Conservation (phyloP, 2,888 invertebrate genomes). For the Electrophaes corylata region DNA sequence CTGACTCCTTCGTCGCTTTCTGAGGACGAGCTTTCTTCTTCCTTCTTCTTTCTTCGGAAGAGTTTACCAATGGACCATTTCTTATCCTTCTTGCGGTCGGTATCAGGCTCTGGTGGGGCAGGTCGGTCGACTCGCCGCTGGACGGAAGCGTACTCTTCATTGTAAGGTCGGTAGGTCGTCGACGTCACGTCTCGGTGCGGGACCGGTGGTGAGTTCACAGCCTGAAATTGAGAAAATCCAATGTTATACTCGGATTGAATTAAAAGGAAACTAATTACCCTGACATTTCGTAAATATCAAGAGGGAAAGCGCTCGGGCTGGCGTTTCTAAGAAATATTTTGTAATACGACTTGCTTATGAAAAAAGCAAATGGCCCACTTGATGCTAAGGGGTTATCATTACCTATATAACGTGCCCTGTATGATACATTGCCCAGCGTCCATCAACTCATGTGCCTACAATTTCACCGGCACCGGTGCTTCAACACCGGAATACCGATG, state of each 20-base stretch:
- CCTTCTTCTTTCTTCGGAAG: slow-evolving; percentile 90
- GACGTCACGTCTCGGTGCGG: slow-evolving; percentile 72
- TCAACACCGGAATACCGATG: no score
- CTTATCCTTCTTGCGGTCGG: slow-evolving; percentile 85
- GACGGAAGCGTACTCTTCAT: slow-evolving; percentile 70
- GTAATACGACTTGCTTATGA: no score
- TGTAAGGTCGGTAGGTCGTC: slow-evolving; percentile 67
- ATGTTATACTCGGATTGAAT: slow-evolving; percentile 8
- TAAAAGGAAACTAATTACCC: slow-evolving; percentile 8
- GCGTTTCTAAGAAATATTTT: neutral
- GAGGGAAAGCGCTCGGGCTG: slow-evolving; percentile 8
- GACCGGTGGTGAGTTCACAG: slow-evolving; percentile 79
- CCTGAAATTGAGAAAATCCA: slow-evolving; percentile 67
- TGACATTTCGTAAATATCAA: slow-evolving; percentile 26
- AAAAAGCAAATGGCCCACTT: no score
- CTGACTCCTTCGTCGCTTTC: slow-evolving; percentile 78
- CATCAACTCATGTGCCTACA: no score
- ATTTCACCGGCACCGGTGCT: no score
- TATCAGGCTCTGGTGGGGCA: slow-evolving; percentile 60
- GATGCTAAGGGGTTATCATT: no score
- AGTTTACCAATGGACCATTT: slow-evolving; percentile 93
- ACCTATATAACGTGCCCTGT: no score
- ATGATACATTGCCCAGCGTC: no score
- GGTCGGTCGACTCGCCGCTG: slow-evolving; percentile 68
- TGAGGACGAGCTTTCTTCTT: slow-evolving; percentile 84